A percentile compares a stretch with the other conserved stretches of the same genome.
These are phyloP conservation scores for Hemicentrotus pulcherrimus DNA, from an alignment of 35 echinoderm and acorn worm genomes.

Conservation along the genomic window DNA sequence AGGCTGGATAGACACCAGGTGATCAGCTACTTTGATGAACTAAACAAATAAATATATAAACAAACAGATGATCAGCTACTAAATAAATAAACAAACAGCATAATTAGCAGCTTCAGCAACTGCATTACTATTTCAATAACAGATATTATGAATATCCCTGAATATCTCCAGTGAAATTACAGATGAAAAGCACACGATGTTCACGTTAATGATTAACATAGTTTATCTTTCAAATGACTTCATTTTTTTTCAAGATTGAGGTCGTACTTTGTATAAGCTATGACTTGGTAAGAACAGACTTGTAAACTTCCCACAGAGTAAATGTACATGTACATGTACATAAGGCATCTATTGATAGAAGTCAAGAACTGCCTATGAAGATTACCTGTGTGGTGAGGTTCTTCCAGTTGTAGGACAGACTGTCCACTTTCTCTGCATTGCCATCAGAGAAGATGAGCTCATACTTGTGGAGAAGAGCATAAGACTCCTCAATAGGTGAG, in stretches of 20 bases:
- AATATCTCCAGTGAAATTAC: too few species aligned
- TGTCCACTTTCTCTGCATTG: constrained; percentile 95
- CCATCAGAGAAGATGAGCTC: constrained; percentile 90
- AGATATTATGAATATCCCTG: too few species aligned
- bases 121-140: too few species aligned
- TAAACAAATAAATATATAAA: background rate
- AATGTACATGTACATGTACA: too few species aligned
- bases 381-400: constrained; percentile 80
- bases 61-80: background rate
- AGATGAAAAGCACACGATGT: too few species aligned
- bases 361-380: background rate
- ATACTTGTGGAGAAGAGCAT: constrained; percentile 84
- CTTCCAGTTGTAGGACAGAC: constrained; percentile 94
- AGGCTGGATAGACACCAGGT: constrained; percentile 87
- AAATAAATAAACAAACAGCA: too few species aligned
- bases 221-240: background rate
- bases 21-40: constrained; percentile 72
- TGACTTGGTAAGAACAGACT: too few species aligned
- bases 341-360: background rate
- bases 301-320: too few species aligned
- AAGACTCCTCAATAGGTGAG: constrained; percentile 91
- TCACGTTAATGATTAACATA: background rate
- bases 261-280: too few species aligned
- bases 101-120: too few species aligned
- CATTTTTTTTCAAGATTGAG: too few species aligned